Conservation (phyloP, 53 echinoderm and acorn worm species). For the Astropecten irregularis region DNA sequence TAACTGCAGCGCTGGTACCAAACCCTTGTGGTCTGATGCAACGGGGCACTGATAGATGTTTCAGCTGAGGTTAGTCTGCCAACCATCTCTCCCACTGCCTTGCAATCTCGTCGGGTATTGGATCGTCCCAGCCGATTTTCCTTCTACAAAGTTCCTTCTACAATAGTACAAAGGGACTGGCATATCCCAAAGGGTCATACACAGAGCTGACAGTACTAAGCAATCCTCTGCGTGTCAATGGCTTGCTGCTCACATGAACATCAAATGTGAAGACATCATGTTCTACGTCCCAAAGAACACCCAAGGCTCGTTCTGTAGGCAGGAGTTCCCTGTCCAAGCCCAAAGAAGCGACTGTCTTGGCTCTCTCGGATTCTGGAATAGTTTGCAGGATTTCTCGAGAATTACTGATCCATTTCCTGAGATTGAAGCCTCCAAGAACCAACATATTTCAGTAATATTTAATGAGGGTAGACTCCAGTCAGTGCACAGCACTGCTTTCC, state of each 20-base stretch:
- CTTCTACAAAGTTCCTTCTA: constrained; percentile 49
- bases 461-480: no score
- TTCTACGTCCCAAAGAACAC: constrained; percentile 59
- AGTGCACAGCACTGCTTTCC: no score
- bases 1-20: neutral
- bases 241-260: constrained; percentile 31
- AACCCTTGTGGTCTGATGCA: constrained; percentile 60
- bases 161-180: constrained; percentile 62
- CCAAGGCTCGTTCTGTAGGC: constrained; percentile 63
- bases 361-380: constrained; percentile 22
- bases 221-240: constrained; percentile 64
- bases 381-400: constrained; percentile 27
- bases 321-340: constrained; percentile 28
- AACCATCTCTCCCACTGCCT: constrained; percentile 44
- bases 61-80: constrained; percentile 16
- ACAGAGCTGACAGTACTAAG: constrained; percentile 59
- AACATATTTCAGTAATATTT: neutral
- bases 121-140: constrained; percentile 37
- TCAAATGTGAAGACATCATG: constrained; percentile 59
- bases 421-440: constrained; percentile 54
- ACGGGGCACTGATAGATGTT: constrained; percentile 23
- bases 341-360: neutral
- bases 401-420: constrained; percentile 65
- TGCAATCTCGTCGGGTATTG: constrained; percentile 10
- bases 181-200: constrained; percentile 69